Evolutionary conservation across 2,888 invertebrate species (phyloP), one percentile per base, ranked within the genome.

Genomic region (Phorcus lineatus): DNA sequence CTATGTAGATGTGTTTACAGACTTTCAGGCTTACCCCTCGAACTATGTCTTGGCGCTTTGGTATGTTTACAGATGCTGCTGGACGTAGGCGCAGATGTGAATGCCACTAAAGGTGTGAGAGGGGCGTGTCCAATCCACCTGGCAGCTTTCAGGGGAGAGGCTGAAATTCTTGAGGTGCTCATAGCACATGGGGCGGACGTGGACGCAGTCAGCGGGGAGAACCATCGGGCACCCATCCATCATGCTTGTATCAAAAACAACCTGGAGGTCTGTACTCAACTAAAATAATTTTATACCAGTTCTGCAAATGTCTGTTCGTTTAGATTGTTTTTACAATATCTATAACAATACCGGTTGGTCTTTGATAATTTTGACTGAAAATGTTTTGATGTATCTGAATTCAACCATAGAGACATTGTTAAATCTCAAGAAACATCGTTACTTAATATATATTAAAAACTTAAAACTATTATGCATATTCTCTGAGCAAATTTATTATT

Each of bases 51-150:
- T 4, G 1, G 13, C 13, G 13, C 11, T 67, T 57, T 66, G 13
- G 11, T 16, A 17, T 9, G 28, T 74, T 82, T 74, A 55, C 70
- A 82, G 82, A 54, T 78, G 76, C 57, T 80, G 47, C 22, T 82
- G 16, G 77, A 78, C 13, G 80, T 76, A 22, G 82, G 82, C 2
- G 53, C 76, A 13, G 62, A 57, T 19, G 78, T 78, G 9, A 57
- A 78, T 74, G 78, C 74, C n/a, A 67, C 47, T 13, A 80, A 78
- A 53, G 57, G 53, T 47, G 22, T 53, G 55, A 47, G 54, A 24
- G 82, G 82, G 16, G 74, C 78, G 4, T 77, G 54, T 16, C 79
- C 82, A 2, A 81, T 82, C n/a, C 82, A 82, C 66, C 53, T 82
- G 11, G 79, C 82, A 16, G 78, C 77, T 11, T 74, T 74, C 54